Conservation (phyloP, 1,140 invertebrate species). For the Meloidogyne hapla region DNA sequence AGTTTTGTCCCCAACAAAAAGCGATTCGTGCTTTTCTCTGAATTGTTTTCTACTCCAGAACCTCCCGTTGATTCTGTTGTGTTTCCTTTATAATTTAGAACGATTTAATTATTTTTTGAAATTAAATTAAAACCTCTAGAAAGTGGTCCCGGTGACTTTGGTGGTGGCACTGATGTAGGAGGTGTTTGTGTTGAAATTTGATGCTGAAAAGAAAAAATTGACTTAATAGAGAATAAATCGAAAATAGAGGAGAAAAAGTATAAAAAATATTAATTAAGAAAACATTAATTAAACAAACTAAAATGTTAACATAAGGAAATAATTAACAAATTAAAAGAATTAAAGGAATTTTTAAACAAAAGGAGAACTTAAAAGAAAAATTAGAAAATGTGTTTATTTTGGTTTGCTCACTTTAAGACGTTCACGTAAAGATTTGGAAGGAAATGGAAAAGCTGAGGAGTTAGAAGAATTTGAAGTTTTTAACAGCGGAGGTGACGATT, state of each 20-base stretch:
- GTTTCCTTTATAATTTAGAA: background rate
- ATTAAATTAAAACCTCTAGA: background rate
- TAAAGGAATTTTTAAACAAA: background rate
- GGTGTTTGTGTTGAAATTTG: slow-evolving; percentile 24
- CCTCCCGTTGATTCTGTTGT: slow-evolving; percentile 22
- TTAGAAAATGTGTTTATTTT: background rate
- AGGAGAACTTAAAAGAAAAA: background rate
- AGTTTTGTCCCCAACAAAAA: background rate
- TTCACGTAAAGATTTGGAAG: background rate
- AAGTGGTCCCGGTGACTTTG: background rate
- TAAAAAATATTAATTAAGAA: background rate
- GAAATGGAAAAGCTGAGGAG: background rate
- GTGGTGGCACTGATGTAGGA: slow-evolving; percentile 16
- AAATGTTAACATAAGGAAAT: background rate
- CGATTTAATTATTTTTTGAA: background rate
- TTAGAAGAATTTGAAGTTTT: background rate
- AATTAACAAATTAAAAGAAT: background rate
- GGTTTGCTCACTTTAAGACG: background rate
- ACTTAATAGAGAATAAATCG: too few species aligned
- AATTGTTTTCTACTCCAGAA: background rate
- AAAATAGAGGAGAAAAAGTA: background rate
- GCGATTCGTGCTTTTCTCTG: background rate
- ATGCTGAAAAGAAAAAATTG: background rate
- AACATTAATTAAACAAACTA: background rate
- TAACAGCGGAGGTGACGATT: background rate